phyloP scores from a whole-genome alignment of 2,888 invertebrate genomes.

The Seira musarum region DNA sequence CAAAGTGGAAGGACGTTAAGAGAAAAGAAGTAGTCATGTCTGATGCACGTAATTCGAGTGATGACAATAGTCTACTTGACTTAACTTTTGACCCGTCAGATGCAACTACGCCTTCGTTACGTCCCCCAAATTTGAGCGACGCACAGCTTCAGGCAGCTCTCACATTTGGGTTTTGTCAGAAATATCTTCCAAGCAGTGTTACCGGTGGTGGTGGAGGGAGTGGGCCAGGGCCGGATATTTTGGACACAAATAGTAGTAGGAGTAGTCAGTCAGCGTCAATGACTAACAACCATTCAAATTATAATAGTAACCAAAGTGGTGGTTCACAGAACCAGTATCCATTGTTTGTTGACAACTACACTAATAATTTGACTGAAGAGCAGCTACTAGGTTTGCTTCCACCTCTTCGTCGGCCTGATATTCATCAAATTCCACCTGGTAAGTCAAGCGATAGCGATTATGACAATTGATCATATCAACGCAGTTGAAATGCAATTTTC shows the following conservation, averaged over 20 bases:
- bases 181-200: conserved; percentile 45
- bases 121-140: conserved; percentile 42
- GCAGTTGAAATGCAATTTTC: background rate
- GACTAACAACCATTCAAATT: conserved; percentile 44
- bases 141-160: conserved; percentile 45
- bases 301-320: conserved; percentile 15
- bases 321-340: conserved; percentile 43
- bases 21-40: too few species aligned
- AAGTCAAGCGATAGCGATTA: too few species aligned
- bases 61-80: conserved; percentile 32
- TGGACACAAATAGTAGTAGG: conserved; percentile 12
- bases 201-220: conserved; percentile 19
- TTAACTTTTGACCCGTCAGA: conserved; percentile 43
- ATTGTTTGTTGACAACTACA: conserved; percentile 47
- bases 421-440: conserved; percentile 64
- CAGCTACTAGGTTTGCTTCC: conserved; percentile 55
- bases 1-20: too few species aligned
- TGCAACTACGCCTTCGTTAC: conserved; percentile 25
- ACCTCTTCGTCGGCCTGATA: conserved; percentile 60
- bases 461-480: background rate
- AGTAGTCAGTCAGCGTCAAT: conserved; percentile 23
- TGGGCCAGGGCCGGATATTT: background rate
- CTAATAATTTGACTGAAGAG: conserved; percentile 29
- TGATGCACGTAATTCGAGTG: too few species aligned
- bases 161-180: conserved; percentile 47